Conservation (phyloP, 92 coral and sea anemone genomes). For the Epizoanthus illoricatus region DNA sequence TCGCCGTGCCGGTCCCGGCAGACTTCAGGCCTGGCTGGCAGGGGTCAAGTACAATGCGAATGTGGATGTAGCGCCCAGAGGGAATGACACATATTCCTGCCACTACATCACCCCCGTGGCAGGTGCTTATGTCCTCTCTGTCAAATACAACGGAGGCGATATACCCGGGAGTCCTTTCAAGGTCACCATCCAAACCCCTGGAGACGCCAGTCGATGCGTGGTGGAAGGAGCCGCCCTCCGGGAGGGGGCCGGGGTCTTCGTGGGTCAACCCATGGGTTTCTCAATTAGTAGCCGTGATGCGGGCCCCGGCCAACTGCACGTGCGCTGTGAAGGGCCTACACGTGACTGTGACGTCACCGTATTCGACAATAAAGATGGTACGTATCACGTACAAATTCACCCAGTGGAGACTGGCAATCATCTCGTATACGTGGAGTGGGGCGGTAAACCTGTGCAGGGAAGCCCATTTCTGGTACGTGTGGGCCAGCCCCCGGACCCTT, state of each 20-base stretch:
- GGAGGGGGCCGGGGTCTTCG: conserved; percentile 65
- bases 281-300: conserved; percentile 81
- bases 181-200: conserved; percentile 74
- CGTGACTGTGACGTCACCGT: conserved; percentile 91
- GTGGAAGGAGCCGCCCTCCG: conserved; percentile 58
- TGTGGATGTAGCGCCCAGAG: conserved; percentile 69
- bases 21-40: conserved; percentile 70
- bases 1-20: conserved; percentile 76
- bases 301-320: conserved; percentile 86
- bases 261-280: conserved; percentile 83
- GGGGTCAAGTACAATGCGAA: conserved; percentile 82
- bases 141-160: conserved; percentile 81
- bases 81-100: conserved; percentile 78
- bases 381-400: conserved; percentile 82
- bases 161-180: conserved; percentile 88
- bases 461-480: conserved; percentile 95
- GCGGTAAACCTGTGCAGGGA: conserved; percentile 85
- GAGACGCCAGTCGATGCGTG: conserved; percentile 46
- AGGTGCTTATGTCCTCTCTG: conserved; percentile 84
- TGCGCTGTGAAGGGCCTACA: conserved; percentile 93
- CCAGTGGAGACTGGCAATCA: conserved; percentile 91
- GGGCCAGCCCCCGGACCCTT: conserved; percentile 73
- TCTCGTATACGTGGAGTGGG: conserved; percentile 91
- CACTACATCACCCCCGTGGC: conserved; percentile 78
- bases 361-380: conserved; percentile 89